Percentiles rank a stretch among this genome's conserved stretches.
Conservation (phyloP, 2,888 invertebrate genomes). For the Drosophila colorata region DNA sequence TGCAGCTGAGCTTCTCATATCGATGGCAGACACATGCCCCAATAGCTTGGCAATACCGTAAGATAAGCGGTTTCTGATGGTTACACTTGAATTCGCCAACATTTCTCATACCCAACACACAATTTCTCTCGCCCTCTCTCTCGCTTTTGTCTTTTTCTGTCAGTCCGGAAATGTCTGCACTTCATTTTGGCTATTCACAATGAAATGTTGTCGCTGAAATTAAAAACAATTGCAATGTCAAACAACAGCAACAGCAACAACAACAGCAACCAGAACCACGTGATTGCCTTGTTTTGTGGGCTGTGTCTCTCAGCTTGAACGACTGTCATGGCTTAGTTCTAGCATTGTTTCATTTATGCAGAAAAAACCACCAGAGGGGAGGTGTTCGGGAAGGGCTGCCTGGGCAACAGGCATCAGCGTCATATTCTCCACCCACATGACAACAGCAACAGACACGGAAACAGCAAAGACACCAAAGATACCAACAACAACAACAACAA, state of each 20-base stretch:
- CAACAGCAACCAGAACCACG: constrained; percentile 19
- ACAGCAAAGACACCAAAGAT: constrained; percentile 35
- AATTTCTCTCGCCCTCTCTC: constrained; percentile 2
- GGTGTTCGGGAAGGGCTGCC: not conserved
- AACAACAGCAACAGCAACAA: constrained; percentile 43
- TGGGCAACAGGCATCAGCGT: constrained; percentile 56
- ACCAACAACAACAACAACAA: constrained; percentile 12
- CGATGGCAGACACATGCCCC: constrained; percentile 45
- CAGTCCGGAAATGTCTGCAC: constrained; percentile 65
- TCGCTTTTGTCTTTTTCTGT: constrained; percentile 8
- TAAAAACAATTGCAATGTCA: constrained; percentile 69
- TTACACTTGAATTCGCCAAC: constrained; percentile 61
- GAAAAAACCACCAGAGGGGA: not conserved
- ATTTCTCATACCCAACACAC: constrained; percentile 28
- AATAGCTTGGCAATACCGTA: constrained; percentile 66
- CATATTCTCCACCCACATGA: constrained; percentile 77
- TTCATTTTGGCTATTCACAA: constrained; percentile 55
- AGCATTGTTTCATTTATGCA: constrained; percentile 70
- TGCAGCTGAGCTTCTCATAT: constrained; percentile 52
- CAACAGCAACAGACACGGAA: constrained; percentile 43
- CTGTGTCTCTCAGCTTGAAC: constrained; percentile 32
- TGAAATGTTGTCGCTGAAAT: constrained; percentile 60
- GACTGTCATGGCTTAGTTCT: constrained; percentile 29
- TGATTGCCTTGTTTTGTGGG: constrained; percentile 47
- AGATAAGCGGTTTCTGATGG: constrained; percentile 60